These are phyloP conservation scores for Zaprionus inermis DNA, from an alignment of 1,140 invertebrate species.

Conservation along the genomic window DNA sequence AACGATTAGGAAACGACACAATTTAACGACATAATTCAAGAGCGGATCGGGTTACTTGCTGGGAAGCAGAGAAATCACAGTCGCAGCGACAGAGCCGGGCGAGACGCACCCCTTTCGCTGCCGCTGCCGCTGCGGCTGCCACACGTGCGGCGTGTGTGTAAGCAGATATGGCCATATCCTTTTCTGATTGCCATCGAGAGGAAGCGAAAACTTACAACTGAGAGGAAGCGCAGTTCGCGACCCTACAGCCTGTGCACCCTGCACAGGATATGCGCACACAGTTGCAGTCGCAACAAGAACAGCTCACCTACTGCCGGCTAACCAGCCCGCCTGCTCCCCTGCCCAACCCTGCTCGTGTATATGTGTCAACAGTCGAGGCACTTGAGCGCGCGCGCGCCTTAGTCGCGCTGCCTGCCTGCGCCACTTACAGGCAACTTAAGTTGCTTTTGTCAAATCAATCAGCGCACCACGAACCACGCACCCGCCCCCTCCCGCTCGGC, in stretches of 20 bases:
- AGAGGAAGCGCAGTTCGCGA: constrained; percentile 63
- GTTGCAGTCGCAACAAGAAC: constrained; percentile 32
- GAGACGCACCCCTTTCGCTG: constrained; percentile 48
- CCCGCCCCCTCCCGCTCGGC: too few relatives aligned
- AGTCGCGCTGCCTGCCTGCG: constrained; percentile 38
- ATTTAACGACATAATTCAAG: constrained; percentile 83
- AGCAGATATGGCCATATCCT: constrained; percentile 79
- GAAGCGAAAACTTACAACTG: constrained; percentile 83
- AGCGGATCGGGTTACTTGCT: constrained; percentile 79
- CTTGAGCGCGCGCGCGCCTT: constrained; percentile 56
- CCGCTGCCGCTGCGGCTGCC: background rate
- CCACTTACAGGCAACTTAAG: constrained; percentile 72
- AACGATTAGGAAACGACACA: constrained; percentile 81
- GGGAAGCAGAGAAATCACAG: constrained; percentile 34
- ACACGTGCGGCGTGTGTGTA: constrained; percentile 55
- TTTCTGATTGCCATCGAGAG: constrained; percentile 72
- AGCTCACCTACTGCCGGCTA: constrained; percentile 63
- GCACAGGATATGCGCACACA: constrained; percentile 75
- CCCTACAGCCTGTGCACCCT: constrained; percentile 13
- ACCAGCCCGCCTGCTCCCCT: background rate
- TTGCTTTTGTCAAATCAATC: constrained; percentile 62
- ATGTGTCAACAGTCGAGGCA: constrained; percentile 65
- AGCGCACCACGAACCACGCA: too few relatives aligned
- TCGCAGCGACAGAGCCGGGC: too few relatives aligned
- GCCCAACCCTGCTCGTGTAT: constrained; percentile 28